Base-by-base conservation (phyloP, 2,113 vertebrate genomes). In the Chinchilla lanigera region DNA sequence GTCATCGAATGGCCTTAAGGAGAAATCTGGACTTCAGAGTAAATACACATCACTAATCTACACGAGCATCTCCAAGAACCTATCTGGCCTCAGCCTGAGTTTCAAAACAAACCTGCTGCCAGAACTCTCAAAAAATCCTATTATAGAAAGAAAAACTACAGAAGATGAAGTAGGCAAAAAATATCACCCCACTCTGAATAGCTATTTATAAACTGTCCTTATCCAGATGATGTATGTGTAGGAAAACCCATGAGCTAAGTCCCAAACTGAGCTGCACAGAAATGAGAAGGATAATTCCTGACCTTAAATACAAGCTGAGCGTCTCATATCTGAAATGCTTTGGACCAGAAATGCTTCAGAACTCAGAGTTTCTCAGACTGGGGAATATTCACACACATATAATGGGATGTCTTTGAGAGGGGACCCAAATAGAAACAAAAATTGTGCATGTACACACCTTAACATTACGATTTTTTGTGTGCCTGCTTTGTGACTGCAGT, bases 21-120 rank as follows among this genome's bases (percentile, higher is more conserved):
- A 93, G 60, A 87, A 82, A 41, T 38, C 52, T 50, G 41, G 60
- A 86, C 38, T 92, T 65, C 22, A n/a, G 54, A 75, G 56, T 84
- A 89, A 80, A 77, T 19, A 28, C 4, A 47, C 38, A 35, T 52
- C 63, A 52, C 84, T 90, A 89, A 86, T 86, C 69, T 90, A 54
- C 24, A 58, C 14, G 14, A 33, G 78, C 67, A 92, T 90, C 81
- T 90, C 88, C 5, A 24, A n/a, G 67, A 94, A 26, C 38, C 69
- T 50, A 81, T 30, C 90, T 73, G 82, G 81, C 28, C 71, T 97
- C 75, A 85, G 82, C 54, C 75, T 60, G 56, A 20, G n/a, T 96
- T 96, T 92, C 90, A 96, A 89, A 97, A 88, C 90, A 97, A 86
- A 93, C 26, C 81, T 93, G 52, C 71, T 83, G 69, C 94, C 94